A percentile compares a stretch with the other conserved stretches of the same genome.
Evolutionary conservation across 2,888 invertebrate genomes (phyloP).

Genomic region (Polylopha cassiicola): DNA sequence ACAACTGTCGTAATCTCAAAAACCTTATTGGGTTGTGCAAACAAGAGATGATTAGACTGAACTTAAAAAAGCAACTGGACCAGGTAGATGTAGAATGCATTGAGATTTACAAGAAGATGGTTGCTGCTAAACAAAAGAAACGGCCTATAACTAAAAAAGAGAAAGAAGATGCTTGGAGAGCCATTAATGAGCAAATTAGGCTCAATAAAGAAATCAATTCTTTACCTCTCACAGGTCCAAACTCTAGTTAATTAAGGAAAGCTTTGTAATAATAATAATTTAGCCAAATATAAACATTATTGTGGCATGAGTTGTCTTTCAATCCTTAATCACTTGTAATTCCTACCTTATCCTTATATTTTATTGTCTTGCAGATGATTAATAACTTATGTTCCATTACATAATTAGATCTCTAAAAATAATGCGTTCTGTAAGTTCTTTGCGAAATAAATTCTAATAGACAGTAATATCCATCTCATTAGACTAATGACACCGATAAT

Average conservation of each 20-base stretch:
- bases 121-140: slow-evolving; percentile 88
- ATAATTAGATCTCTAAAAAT: no score
- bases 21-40: slow-evolving; percentile 83
- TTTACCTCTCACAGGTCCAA: slow-evolving; percentile 68
- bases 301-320: no score
- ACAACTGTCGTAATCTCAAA: slow-evolving; percentile 86
- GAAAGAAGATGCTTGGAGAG: slow-evolving; percentile 86
- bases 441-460: no score
- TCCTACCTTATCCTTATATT: no score
- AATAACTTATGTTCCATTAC: no score
- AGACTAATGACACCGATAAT: no score
- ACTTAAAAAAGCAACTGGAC: slow-evolving; percentile 85
- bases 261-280: slow-evolving; percentile 24
- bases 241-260: slow-evolving; percentile 50
- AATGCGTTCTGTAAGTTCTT: no score
- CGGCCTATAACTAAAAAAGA: slow-evolving; percentile 87
- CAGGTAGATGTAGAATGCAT: slow-evolving; percentile 85
- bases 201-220: slow-evolving; percentile 73
- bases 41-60: slow-evolving; percentile 87
- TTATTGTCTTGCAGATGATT: no score
- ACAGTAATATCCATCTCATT: no score
- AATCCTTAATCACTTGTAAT: no score
- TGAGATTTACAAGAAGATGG: slow-evolving; percentile 90
- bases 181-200: slow-evolving; percentile 81
- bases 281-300: slow-evolving; percentile 17